Conservation (phyloP, 2,113 vertebrate genomes). For the Corapipo altera region DNA sequence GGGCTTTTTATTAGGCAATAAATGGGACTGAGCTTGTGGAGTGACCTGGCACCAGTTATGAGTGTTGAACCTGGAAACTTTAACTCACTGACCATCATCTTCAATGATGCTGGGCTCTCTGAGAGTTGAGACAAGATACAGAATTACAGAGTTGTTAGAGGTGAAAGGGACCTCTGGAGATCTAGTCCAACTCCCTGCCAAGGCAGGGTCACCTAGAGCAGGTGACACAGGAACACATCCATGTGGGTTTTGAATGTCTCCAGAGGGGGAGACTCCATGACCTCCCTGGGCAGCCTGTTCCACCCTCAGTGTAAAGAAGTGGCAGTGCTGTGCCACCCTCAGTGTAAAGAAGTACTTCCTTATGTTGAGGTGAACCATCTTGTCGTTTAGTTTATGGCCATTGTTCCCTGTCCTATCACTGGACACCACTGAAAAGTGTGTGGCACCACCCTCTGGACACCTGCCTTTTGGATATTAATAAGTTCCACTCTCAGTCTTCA, state of each 20-base stretch:
- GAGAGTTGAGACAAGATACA: background rate
- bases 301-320: background rate
- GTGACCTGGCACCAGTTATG: background rate
- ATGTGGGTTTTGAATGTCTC: background rate
- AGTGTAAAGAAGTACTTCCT: background rate
- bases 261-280: background rate
- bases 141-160: background rate
- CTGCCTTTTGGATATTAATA: background rate
- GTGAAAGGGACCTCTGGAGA: background rate
- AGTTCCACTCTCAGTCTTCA: background rate
- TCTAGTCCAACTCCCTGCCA: background rate
- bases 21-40: background rate
- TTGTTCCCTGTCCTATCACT: background rate
- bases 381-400: background rate
- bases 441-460: background rate
- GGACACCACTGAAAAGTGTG: background rate
- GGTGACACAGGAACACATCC: background rate
- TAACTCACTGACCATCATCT: background rate
- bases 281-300: background rate
- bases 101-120: background rate
- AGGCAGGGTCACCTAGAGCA: background rate
- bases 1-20: background rate
- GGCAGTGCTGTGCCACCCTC: background rate
- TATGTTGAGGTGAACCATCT: background rate
- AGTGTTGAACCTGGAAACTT: background rate